Evolutionary conservation across 2,888 invertebrate species (phyloP), one percentile per base, ranked within the genome.

Genomic region (Augiades crinisus): DNA sequence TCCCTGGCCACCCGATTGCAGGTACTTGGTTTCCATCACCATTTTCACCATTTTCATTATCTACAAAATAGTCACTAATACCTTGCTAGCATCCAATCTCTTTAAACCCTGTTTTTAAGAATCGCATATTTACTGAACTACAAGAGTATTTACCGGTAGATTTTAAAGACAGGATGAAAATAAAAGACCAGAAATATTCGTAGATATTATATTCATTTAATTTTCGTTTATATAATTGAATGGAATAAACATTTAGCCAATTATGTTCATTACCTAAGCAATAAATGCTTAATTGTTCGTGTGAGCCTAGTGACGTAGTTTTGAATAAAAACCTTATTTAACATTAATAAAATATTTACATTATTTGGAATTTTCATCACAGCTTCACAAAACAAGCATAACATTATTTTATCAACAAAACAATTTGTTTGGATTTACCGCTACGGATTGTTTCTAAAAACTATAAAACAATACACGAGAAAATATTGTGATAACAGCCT

Each of bases 361-460:
- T 78, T 88, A 86, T 89, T 89, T 89, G 89, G 89, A 75, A 80
- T 82, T 78, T 75, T 86, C 85, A 89, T 89, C 89, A 89, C 89
- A 89, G 89, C 88, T 79, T 85, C 86, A 88, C 87, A 79, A 87
- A 88, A 88, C 82, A 88, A 88, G 85, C 84, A 78, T 82, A 27
- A 27, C 27, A 27, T 27, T 27, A 10, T 1, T 10, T 10, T 10
- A 77, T 81, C 64, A 87, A 88, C 83, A 86, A 83, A 87, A 86
- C 81, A 78, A 77, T 77, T 67, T 65, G 66, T 68, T 65, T 65
- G 67, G 63, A 71, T 75, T 68, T 70, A 71, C 70, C 54, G 57
- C 61, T 64, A 63, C 30, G 33, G 33, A 50, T 34, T 62, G 61
- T 67, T 36, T 62, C 55, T 78, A 78, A 80, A 67, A 86, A 85